Conservation (phyloP, 2,113 vertebrate species). For the Nettapus auritus region DNA sequence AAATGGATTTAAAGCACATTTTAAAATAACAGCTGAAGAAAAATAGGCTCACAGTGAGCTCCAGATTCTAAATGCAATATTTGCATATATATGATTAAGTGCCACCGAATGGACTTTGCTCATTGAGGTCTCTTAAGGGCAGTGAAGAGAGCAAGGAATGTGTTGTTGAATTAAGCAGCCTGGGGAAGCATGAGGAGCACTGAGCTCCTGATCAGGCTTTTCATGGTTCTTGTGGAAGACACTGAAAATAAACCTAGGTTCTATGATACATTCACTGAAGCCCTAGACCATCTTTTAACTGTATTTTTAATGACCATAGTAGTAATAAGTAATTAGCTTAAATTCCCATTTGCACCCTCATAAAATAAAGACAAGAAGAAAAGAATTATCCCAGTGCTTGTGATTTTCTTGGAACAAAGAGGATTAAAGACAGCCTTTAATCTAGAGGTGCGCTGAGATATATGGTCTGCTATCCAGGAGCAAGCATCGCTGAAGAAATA, state of each 20-base stretch:
- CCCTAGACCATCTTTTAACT: background rate
- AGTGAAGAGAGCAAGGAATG: background rate
- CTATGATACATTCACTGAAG: background rate
- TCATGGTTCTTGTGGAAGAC: background rate
- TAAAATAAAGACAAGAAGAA: background rate
- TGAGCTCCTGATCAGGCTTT: background rate
- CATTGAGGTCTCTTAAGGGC: background rate
- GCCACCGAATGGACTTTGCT: background rate
- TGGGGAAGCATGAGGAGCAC: constrained; percentile 18
- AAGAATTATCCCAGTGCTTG: background rate
- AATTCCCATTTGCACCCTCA: background rate
- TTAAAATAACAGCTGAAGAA: constrained; percentile 47
- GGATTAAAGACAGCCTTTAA: background rate
- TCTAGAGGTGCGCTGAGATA: background rate
- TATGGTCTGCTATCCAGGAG: background rate
- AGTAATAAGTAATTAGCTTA: background rate
- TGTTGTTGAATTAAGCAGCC: background rate
- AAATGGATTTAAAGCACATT: constrained; percentile 27
- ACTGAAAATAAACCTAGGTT: background rate
- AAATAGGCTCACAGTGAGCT: background rate
- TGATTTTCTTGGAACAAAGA: background rate
- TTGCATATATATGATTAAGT: constrained; percentile 44
- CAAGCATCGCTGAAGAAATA: background rate
- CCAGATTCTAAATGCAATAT: constrained; percentile 48
- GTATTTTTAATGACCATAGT: background rate